A percentile compares a stretch with the other conserved stretches of the same genome.
Conservation (phyloP, 2,888 invertebrate genomes). For the Cybosia mesomella region DNA sequence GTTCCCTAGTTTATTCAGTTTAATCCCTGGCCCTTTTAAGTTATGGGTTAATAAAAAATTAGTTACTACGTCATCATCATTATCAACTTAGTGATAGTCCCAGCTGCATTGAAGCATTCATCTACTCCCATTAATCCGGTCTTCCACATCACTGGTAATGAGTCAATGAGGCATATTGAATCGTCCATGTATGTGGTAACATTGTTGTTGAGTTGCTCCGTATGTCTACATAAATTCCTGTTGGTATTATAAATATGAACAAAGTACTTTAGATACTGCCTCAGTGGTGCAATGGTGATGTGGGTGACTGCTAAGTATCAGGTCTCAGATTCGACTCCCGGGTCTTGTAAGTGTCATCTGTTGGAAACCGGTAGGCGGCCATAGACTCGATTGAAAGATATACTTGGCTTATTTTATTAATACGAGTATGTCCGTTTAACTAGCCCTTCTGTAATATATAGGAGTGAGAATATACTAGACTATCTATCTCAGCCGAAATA, state of each 20-base stretch:
- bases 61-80: too few species aligned
- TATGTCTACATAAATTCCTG: background rate
- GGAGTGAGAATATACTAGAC: background rate
- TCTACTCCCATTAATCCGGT: too few species aligned
- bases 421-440: background rate
- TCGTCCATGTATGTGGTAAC: constrained; percentile 3
- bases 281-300: background rate
- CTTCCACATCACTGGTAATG: too few species aligned
- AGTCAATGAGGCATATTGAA: too few species aligned
- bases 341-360: background rate
- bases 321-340: background rate
- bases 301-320: background rate
- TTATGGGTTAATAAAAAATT: too few species aligned
- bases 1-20: too few species aligned
- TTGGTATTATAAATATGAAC: constrained; percentile 9
- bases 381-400: background rate
- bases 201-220: too few species aligned
- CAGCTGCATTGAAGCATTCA: too few species aligned
- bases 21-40: too few species aligned
- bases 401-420: background rate
- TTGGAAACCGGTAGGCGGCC: background rate
- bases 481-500: constrained; percentile 8
- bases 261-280: background rate
- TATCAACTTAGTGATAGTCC: too few species aligned
- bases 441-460: background rate